Evolutionary conservation across 2,888 invertebrate species (phyloP).

Genomic region (Eupsilia transversa): DNA sequence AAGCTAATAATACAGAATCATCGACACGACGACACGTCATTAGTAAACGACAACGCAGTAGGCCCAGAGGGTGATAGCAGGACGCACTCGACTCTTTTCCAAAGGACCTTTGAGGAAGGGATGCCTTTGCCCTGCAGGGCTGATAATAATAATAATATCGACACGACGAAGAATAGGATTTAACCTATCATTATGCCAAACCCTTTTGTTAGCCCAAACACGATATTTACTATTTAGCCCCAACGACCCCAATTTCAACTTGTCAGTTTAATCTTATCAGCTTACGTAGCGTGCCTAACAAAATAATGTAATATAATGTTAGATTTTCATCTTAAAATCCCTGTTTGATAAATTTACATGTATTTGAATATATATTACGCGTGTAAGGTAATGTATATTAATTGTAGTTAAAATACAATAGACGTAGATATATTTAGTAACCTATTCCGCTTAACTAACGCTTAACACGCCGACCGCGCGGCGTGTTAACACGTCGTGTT

Average conservation of each 20-base stretch:
- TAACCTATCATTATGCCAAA: neutral
- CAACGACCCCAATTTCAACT: constrained; percentile 28
- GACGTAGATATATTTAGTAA: too few relatives aligned
- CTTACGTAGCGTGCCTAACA: constrained; percentile 8
- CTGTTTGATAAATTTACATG: constrained; percentile 55
- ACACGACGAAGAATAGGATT: neutral
- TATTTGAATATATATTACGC: constrained; percentile 51
- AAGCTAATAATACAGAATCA: too few relatives aligned
- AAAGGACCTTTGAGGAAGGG: too few relatives aligned
- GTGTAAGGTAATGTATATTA: constrained; percentile 23
- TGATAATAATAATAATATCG: neutral
- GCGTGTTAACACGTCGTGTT: too few relatives aligned
- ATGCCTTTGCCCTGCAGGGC: too few relatives aligned
- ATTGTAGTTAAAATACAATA: too few relatives aligned
- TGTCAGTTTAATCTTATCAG: constrained; percentile 46
- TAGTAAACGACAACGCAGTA: too few relatives aligned
- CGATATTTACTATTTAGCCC: constrained; percentile 18
- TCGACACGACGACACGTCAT: neutral
- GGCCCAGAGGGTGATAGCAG: too few relatives aligned
- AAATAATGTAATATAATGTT: constrained; percentile 43
- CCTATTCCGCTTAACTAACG: too few relatives aligned
- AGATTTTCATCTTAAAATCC: constrained; percentile 53
- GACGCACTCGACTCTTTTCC: too few relatives aligned
- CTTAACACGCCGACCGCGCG: too few relatives aligned
- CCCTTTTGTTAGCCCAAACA: constrained; percentile 14